These are phyloP conservation scores for Coelinius sp. DNA, from an alignment of 2,888 invertebrate genomes.

Conservation along the genomic window DNA sequence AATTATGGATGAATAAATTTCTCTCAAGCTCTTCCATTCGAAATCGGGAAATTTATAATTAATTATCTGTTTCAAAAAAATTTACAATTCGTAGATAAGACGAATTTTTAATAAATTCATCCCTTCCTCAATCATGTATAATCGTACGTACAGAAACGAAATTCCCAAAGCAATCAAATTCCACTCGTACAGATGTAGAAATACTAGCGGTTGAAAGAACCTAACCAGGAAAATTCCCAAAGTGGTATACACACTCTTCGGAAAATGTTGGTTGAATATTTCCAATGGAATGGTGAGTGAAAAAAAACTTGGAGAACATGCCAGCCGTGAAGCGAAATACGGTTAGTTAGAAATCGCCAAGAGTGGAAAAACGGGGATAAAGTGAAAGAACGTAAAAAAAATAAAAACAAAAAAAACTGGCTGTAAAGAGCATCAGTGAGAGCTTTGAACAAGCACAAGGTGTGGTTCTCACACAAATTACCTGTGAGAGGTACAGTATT, in stretches of 20 bases:
- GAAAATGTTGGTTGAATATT: background rate
- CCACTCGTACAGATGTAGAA: background rate
- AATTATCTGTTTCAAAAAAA: no score
- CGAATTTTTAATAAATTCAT: no score
- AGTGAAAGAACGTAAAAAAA: slow-evolving; percentile 17
- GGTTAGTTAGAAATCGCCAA: slow-evolving; percentile 30
- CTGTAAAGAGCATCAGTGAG: slow-evolving; percentile 10
- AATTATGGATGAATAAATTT: no score
- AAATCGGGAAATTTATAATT: no score
- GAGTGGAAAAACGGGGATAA: slow-evolving; percentile 11
- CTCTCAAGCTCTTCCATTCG: no score
- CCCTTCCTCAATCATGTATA: no score
- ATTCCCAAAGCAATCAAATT: slow-evolving; percentile 12
- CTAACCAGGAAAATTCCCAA: slow-evolving; percentile 4
- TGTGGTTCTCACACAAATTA: slow-evolving; percentile 63
- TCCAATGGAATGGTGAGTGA: slow-evolving; percentile 30
- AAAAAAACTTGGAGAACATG: slow-evolving; percentile 32
- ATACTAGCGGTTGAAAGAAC: slow-evolving; percentile 14
- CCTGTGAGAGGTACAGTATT: slow-evolving; percentile 46
- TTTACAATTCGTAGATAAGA: no score
- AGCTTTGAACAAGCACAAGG: slow-evolving; percentile 54
- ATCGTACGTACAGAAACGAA: background rate
- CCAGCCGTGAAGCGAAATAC: slow-evolving; percentile 38
- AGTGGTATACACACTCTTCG: slow-evolving; percentile 12
- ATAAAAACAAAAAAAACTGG: slow-evolving; percentile 27